Percentiles rank a stretch among this genome's conserved stretches.
These are phyloP conservation scores for Noctua janthina DNA, from an alignment of 2,888 invertebrate species.

Conservation along the genomic window DNA sequence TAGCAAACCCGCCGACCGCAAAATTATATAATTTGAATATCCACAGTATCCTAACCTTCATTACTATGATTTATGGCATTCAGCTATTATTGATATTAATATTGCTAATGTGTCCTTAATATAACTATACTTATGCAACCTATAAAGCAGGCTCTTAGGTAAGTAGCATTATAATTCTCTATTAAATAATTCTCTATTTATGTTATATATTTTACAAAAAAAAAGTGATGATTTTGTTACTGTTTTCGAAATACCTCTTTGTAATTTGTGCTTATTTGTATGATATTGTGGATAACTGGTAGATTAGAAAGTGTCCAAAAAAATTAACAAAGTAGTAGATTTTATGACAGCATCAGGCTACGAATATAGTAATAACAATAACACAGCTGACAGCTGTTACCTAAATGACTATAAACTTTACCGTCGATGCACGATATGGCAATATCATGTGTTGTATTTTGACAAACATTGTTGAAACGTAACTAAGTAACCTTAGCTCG, in stretches of 20 bases:
- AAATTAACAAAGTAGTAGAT: background rate
- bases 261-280: conserved; percentile 21
- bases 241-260: background rate
- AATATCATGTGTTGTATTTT: conserved; percentile 55
- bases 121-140: conserved; percentile 35
- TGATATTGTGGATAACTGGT: conserved; percentile 44
- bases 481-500: conserved; percentile 39
- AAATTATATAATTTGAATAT: conserved; percentile 35
- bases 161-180: conserved; percentile 44
- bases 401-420: conserved; percentile 26
- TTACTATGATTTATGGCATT: conserved; percentile 27
- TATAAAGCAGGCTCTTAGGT: conserved; percentile 50
- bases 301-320: conserved; percentile 2
- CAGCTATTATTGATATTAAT: conserved; percentile 34
- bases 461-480: conserved; percentile 47
- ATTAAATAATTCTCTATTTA: conserved; percentile 7
- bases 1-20: conserved; percentile 86
- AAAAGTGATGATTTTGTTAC: conserved; percentile 9
- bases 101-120: conserved; percentile 47
- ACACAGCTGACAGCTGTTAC: conserved; percentile 52
- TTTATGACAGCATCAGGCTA: background rate
- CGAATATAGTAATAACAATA: conserved; percentile 24
- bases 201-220: too few species aligned
- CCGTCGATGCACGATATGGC: conserved; percentile 64
- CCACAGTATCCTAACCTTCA: conserved; percentile 43